Percentiles rank a stretch among this genome's conserved stretches.
These are phyloP conservation scores for Sipha flava DNA, from an alignment of 1,140 invertebrate species.

Conservation along the genomic window DNA sequence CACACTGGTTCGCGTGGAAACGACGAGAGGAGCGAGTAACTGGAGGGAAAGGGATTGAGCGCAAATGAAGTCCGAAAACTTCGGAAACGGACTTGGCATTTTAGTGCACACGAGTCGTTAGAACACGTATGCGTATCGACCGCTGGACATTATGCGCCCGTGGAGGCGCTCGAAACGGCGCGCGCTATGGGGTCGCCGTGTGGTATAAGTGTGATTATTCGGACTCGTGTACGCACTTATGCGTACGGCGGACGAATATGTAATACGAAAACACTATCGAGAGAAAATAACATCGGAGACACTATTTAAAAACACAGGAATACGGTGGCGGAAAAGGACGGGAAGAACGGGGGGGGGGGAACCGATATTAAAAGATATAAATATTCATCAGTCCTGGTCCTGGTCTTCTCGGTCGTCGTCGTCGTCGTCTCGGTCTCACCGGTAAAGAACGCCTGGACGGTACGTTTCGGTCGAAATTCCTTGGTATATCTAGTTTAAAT, in stretches of 20 bases:
- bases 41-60: too few relatives aligned
- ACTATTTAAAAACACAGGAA: neutral
- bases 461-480: neutral
- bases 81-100: neutral
- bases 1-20: too few relatives aligned
- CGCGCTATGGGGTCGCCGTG: neutral
- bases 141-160: neutral
- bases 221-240: neutral
- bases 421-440: too few relatives aligned
- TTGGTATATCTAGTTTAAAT: constrained; percentile 10
- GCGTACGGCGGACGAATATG: neutral
- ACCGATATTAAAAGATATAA: neutral
- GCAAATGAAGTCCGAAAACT: too few relatives aligned
- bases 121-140: neutral
- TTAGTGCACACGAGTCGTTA: too few relatives aligned
- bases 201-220: constrained; percentile 19
- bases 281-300: neutral
- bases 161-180: neutral
- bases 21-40: too few relatives aligned
- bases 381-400: constrained; percentile 11
- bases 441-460: neutral
- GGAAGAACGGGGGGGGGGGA: too few relatives aligned
- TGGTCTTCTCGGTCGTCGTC: too few relatives aligned
- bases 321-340: neutral
- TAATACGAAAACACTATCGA: neutral